Evolutionary conservation across 2,888 invertebrate genomes (phyloP).

Genomic region (Hydraecia micacea): DNA sequence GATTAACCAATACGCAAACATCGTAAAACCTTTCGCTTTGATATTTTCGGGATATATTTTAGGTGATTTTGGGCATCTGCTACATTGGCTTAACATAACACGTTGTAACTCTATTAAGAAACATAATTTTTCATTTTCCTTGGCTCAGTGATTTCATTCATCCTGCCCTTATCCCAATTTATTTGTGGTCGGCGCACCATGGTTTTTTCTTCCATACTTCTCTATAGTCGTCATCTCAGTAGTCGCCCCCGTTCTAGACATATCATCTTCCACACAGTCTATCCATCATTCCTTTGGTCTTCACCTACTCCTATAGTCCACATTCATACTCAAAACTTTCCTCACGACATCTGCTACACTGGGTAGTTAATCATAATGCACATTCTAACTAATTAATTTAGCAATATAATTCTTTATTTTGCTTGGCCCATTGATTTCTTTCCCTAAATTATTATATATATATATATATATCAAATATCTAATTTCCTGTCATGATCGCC

Average conservation of each 20-base stretch:
- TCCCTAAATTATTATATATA: not conserved
- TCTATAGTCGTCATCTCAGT: not conserved
- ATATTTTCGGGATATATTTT: slow-evolving; percentile 4
- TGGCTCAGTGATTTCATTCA: not conserved
- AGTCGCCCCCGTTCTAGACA: not conserved
- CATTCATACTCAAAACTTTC: not conserved
- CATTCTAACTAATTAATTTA: not conserved
- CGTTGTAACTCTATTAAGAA: not conserved
- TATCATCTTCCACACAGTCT: not conserved
- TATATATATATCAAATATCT: not conserved
- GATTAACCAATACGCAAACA: slow-evolving; percentile 48
- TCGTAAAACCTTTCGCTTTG: slow-evolving; percentile 32
- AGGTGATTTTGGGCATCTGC: slow-evolving; percentile 11
- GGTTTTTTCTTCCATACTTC: not conserved
- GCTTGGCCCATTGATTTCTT: not conserved
- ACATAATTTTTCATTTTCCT: not conserved
- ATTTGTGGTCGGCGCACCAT: not conserved
- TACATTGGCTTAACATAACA: not conserved
- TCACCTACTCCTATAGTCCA: not conserved
- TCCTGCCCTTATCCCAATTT: not conserved
- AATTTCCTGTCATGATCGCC: slow-evolving; percentile 20
- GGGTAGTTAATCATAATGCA: not conserved
- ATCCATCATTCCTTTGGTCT: not conserved
- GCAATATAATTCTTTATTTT: not conserved
- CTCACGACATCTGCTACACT: not conserved